phyloP scores from a whole-genome alignment of 2,113 vertebrate species.

The Boulengeromyrus knoepffleri region DNA sequence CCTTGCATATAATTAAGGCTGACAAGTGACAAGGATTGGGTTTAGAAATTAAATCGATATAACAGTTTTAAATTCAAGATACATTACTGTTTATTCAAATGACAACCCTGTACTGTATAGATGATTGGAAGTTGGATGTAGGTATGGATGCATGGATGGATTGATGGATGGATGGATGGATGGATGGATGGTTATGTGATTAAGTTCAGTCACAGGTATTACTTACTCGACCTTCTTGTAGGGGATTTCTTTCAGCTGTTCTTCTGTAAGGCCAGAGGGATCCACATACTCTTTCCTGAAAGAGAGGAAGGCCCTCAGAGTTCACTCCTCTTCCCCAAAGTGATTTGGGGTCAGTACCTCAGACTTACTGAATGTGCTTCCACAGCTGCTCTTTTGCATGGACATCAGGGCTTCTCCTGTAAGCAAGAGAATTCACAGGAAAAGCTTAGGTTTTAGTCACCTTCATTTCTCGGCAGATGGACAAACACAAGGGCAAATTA shows the following conservation, averaged over 20 bases:
- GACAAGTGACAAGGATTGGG: neutral
- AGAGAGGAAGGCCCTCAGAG: constrained; percentile 24
- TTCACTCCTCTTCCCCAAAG: neutral
- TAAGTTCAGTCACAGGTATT: neutral
- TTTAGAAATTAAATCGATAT: neutral
- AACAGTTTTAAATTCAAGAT: neutral
- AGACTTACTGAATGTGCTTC: constrained; percentile 84
- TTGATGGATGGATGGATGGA: neutral
- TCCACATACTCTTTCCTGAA: constrained; percentile 78
- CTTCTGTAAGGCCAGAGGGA: constrained; percentile 73
- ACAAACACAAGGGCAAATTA: neutral
- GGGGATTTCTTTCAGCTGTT: constrained; percentile 84
- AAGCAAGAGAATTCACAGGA: constrained; percentile 24
- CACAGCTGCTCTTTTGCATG: constrained; percentile 83
- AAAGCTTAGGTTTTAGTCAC: neutral
- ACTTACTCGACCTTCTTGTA: constrained; percentile 86
- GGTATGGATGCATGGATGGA: neutral
- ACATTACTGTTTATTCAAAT: neutral
- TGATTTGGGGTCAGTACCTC: neutral
- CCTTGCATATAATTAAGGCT: neutral
- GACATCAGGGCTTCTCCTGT: constrained; percentile 78
- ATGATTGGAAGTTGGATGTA: neutral
- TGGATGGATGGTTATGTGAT: neutral
- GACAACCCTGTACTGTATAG: neutral
- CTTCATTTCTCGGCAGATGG: neutral